These are phyloP conservation scores for Amphipoea lucens DNA, from an alignment of 2,888 invertebrate genomes.

Conservation along the genomic window DNA sequence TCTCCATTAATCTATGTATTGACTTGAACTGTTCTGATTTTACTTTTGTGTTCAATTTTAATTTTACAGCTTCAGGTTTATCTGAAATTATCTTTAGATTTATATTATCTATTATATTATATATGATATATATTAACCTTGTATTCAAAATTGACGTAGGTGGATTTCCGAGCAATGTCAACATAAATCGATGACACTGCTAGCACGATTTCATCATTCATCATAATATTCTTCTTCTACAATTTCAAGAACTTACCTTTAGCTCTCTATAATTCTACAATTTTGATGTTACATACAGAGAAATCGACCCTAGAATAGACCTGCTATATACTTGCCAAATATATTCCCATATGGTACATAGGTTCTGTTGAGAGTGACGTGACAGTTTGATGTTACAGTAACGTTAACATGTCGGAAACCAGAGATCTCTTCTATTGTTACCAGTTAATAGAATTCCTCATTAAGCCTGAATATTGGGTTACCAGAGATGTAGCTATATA, in stretches of 20 bases:
- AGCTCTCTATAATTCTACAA: not conserved
- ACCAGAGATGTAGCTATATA: constrained; percentile 1
- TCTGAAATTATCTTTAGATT: not conserved
- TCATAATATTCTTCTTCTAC: not conserved
- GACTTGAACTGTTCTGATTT: not conserved
- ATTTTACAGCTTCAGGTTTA: not conserved
- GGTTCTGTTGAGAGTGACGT: not conserved
- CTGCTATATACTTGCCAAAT: not conserved
- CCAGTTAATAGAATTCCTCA: constrained; percentile 33
- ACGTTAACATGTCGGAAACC: constrained; percentile 32
- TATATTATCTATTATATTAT: too few relatives aligned
- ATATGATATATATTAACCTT: not conserved
- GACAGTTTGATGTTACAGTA: constrained; percentile 22
- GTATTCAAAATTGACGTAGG: constrained; percentile 2
- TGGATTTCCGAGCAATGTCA: not conserved
- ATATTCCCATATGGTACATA: constrained; percentile 36
- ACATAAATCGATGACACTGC: constrained; percentile 9
- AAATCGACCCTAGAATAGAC: not conserved
- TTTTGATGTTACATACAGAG: not conserved
- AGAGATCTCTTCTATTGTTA: constrained; percentile 41
- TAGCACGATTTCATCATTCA: constrained; percentile 4
- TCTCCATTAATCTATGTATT: not conserved
- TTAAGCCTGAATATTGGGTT: constrained; percentile 37
- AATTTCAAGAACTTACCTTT: not conserved
- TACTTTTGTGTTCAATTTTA: not conserved